These are phyloP conservation scores for Encarsia formosa DNA, from an alignment of 2,888 invertebrate species.

Conservation along the genomic window DNA sequence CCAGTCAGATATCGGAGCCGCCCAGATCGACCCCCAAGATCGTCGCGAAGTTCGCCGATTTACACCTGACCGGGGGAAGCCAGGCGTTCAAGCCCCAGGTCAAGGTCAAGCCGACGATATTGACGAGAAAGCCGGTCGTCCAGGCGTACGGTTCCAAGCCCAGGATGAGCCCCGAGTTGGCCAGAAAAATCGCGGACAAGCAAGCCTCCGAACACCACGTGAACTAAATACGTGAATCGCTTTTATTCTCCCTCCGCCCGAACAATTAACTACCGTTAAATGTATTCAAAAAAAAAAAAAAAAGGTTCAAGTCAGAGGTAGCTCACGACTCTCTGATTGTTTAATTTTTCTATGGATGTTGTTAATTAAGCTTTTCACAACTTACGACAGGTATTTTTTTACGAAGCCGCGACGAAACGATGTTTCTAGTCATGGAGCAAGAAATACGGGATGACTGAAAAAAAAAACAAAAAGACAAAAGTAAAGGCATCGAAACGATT, in stretches of 20 bases:
- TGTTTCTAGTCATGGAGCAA: constrained; percentile 45
- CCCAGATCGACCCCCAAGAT: constrained; percentile 61
- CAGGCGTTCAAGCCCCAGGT: constrained; percentile 65
- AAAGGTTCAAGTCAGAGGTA: constrained; percentile 10
- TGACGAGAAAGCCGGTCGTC: constrained; percentile 65
- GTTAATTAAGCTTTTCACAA: constrained; percentile 43
- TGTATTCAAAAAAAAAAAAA: constrained; percentile 8
- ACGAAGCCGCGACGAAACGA: constrained; percentile 45
- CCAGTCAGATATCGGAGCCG: constrained; percentile 39
- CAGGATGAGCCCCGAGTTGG: constrained; percentile 48
- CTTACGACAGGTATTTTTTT: too few relatives aligned
- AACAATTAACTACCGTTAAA: constrained; percentile 35
- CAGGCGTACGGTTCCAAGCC: constrained; percentile 52
- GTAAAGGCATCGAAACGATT: constrained; percentile 30
- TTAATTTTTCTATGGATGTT: constrained; percentile 44
- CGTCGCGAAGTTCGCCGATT: constrained; percentile 63
- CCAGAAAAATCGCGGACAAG: constrained; percentile 48
- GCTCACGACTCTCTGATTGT: constrained; percentile 26
- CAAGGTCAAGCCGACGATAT: constrained; percentile 76
- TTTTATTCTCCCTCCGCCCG: constrained; percentile 31
- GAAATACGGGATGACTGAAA: constrained; percentile 26
- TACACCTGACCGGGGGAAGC: constrained; percentile 60
- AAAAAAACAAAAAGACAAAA: constrained; percentile 30
- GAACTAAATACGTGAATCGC: constrained; percentile 32
- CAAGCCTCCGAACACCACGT: constrained; percentile 45